These are phyloP conservation scores for Anoplolepis gracilipes DNA, from an alignment of 1,140 invertebrate species.

Conservation along the genomic window DNA sequence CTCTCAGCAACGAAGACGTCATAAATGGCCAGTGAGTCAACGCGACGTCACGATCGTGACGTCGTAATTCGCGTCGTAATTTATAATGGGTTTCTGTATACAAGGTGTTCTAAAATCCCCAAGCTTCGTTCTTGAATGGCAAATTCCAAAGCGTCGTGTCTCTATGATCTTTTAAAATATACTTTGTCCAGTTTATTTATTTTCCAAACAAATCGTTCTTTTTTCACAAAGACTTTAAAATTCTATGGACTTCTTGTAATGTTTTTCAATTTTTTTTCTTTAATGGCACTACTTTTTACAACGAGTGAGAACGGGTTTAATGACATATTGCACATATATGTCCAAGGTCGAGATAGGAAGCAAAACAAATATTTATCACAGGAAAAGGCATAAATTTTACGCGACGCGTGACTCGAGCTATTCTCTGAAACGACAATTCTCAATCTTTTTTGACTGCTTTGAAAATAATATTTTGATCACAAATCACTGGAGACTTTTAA, in stretches of 20 bases:
- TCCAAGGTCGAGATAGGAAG: neutral
- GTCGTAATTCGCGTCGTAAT: neutral
- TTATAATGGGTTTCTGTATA: neutral
- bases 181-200: neutral
- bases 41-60: slow-evolving; percentile 50
- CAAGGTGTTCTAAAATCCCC: slow-evolving; percentile 25
- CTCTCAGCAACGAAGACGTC: slow-evolving; percentile 6
- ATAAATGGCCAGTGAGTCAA: neutral
- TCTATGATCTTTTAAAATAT: too few relatives aligned
- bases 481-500: neutral
- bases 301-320: slow-evolving; percentile 32
- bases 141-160: neutral
- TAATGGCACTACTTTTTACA: slow-evolving; percentile 24
- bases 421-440: neutral
- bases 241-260: neutral
- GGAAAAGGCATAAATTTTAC: slow-evolving; percentile 39
- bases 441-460: neutral
- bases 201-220: neutral
- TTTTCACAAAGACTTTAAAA: neutral
- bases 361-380: slow-evolving; percentile 10
- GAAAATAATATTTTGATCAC: neutral
- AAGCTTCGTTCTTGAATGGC: neutral
- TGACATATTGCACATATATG: neutral
- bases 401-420: neutral
- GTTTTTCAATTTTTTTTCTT: neutral